Base-by-base conservation (phyloP, 1,140 invertebrate genomes). In the Leptinotarsa lineolata region DNA sequence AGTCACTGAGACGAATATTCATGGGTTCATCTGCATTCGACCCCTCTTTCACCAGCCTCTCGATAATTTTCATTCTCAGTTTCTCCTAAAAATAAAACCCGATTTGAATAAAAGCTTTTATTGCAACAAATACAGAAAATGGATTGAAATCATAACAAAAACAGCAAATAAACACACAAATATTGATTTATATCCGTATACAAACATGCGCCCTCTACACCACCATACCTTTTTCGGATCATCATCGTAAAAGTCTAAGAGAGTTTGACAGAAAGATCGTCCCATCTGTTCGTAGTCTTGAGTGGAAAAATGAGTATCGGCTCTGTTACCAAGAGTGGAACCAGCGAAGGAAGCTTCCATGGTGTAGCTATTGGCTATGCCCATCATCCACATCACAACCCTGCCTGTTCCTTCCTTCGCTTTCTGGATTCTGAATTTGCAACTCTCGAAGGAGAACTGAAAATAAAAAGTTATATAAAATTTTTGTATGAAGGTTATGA, bases 331-430 rank as follows among this genome's bases (percentile, higher is more conserved):
- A 30, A 95, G 83, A 72, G 90, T 92, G 16, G 95, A 94, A 12
- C 96, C 96, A 71, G 93, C 94, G 86, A 97, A 95, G 0, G 95
- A 97, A 2, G 95, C 94, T 86, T 98, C 96, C 88, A 98, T 91
- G 1, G 96, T 98, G 83, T 95, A 98, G 84, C 95, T 97, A 79
- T 97, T 96, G 63, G 92, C 90, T 20, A 97, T 93, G 13, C 96
- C 96, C 90, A 97, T 91, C 87, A 95, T 93, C 95, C 95, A 97
- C 78, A 97, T 92, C 0, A 97, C 95, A 15, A 97, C 93, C 70
- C 96, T 86, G 6, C 95, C 95, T 12, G 96, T 97, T 1, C 95
- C 95, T 86, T 97, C 95, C 86, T 97, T 97, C 75, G 91, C 92
- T 69, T 94, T 92, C 83, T 97, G 95, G 70, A 97, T 91, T 80